Conservation (phyloP, 2,113 vertebrate genomes). For the Sphaerodactylus townsendi region DNA sequence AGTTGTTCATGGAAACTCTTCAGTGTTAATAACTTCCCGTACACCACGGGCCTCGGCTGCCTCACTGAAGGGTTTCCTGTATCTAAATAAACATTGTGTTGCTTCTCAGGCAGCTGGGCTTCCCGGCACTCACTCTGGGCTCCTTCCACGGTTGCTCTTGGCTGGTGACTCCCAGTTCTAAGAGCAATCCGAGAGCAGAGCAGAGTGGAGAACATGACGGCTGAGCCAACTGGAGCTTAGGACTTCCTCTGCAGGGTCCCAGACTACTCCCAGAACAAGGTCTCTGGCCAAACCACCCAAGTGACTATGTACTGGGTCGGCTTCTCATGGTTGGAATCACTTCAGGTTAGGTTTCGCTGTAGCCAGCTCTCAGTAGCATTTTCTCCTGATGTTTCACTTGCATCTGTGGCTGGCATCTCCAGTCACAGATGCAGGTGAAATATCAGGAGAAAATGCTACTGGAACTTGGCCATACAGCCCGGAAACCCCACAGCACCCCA, state of each 20-base stretch:
- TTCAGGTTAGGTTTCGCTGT: too few relatives aligned
- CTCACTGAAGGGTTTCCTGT: not conserved
- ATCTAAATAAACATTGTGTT: not conserved
- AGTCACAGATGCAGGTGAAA: too few relatives aligned
- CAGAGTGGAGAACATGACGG: not conserved
- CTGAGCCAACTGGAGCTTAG: not conserved
- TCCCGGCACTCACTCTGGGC: not conserved
- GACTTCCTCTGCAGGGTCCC: not conserved
- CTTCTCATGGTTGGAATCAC: too few relatives aligned
- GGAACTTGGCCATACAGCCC: too few relatives aligned
- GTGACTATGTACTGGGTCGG: too few relatives aligned
- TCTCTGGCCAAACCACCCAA: too few relatives aligned
- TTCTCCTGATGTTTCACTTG: too few relatives aligned
- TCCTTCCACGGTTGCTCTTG: not conserved
- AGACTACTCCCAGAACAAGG: too few relatives aligned
- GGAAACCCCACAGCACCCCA: too few relatives aligned
- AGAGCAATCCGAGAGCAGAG: not conserved
- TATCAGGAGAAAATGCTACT: too few relatives aligned
- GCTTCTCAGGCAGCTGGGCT: not conserved
- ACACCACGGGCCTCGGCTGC: not conserved
- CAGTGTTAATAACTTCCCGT: not conserved
- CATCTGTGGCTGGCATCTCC: too few relatives aligned
- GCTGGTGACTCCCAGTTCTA: not conserved
- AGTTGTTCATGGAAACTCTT: conserved; percentile 1
- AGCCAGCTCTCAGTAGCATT: too few relatives aligned